Base-by-base conservation (phyloP, 1,140 invertebrate species). In the Oedothorax gibbosus region DNA sequence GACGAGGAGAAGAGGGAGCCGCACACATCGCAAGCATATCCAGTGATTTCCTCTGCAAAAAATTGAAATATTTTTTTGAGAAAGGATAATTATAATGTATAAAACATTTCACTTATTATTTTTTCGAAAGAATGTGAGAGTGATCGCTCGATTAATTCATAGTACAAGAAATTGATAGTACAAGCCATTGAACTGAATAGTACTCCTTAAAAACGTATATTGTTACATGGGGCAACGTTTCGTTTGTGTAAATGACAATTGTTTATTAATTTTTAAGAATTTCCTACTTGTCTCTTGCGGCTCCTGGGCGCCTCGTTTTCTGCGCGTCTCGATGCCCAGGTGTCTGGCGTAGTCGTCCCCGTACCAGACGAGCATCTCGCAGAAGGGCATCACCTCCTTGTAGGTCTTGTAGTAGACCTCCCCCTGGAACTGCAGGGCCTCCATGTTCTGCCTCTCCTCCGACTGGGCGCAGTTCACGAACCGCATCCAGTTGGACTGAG, bases 391-490 rank as follows among this genome's bases (percentile, higher is more conserved):
- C 62, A 7, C 10, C 11, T 53, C 73, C 14, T 76, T 60, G n/a
- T 35, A 11, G n/a, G 57, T 20, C 0, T 92, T 91, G 85, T 93
- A 93, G 90, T 91, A 93, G 7, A 93, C 92, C 76, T 92, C 80
- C 14, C 91, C 91, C 71, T 90, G 88, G 87, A 91, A 91, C 88
- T 93, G 92, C 87, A 91, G 93, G 0, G 92, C 92, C 6, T 91
- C 88, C 1, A 93, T 87, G 88, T 93, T 93, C 86, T 92, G 92
- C 86, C 93, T 92, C 65, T 85, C 80, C 82, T 89, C 89, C 85
- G 90, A 88, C 35, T 91, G 88, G 2, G 92, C 90, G 88, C 92
- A 93, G 88, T 93, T 93, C 0, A 93, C 91, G 86, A 91, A 93
- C 7, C 92, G 90, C 91, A 93, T 91, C 92, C 92, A 93, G 88